Base-by-base conservation (phyloP, 2,888 invertebrate genomes). In the Craniophora ligustri region DNA sequence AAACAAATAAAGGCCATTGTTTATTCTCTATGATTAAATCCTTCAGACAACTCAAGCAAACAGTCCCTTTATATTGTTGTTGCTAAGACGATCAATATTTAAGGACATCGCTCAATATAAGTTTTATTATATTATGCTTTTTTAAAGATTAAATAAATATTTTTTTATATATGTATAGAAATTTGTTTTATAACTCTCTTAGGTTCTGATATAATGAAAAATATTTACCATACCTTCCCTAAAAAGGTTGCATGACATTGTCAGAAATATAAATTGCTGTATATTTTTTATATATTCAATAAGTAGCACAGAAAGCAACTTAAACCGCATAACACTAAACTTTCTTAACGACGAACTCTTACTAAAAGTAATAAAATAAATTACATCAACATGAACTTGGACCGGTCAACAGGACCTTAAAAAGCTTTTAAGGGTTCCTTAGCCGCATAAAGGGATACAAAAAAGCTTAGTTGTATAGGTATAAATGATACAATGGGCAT, bases 11-110 rank as follows among this genome's bases (percentile, higher is more conserved):
- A 66, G 65, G 61, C 59, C 70, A 66, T 38, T 86, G 77, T 85
- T 82, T 84, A 63, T 75, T 51, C 57, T 68, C 71, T 55, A 65
- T 82, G 82, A 86, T 85, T 84, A 79, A 75, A 78, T 74, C 68
- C 72, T 72, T 71, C 70, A 65, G 69, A 64, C 70, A 63, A 76
- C 72, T 59, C 50, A 67, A 11, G 19, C 35, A 59, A 44, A 53
- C 42, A 51, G 2, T 23, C 13, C 13, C 18, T 40, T n/a, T 40
- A 39, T 57, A 34, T 28, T 50, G 11, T 63, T 32, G 14, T 15
- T 14, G 36, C 23, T 30, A 7, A 7, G 19, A 23, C 45, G 39
- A n/a, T 13, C 30, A 53, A 41, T 14, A 47, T 23, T 16, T 36
- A 13, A 38, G 30, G 8, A 56, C 32, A 55, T 30, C 4, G n/a